Percentiles rank a stretch among this genome's conserved stretches.
Conservation (phyloP, 2,797 vertebrate genomes). For the Cottoperca gobio region DNA sequence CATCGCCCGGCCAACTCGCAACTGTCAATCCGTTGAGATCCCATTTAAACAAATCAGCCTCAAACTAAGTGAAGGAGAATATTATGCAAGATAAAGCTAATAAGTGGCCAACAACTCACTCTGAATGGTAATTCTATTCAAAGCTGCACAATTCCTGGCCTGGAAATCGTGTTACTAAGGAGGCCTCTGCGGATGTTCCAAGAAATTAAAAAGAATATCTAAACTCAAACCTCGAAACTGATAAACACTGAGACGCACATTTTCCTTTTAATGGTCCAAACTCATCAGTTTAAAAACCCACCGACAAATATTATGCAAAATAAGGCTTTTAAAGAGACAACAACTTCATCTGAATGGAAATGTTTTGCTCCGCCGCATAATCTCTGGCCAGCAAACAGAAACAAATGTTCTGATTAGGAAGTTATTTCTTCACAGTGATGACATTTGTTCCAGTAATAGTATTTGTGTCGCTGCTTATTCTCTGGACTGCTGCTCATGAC, state of each 20-base stretch:
- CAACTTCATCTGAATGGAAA: slow-evolving; percentile 68
- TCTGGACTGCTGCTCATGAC: background rate
- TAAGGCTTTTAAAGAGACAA: slow-evolving; percentile 30
- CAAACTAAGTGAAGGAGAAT: slow-evolving; percentile 42
- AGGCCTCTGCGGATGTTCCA: slow-evolving; percentile 46
- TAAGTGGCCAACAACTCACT: slow-evolving; percentile 64
- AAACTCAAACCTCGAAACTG: slow-evolving; percentile 53
- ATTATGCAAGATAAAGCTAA: slow-evolving; percentile 68
- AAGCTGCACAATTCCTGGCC: slow-evolving; percentile 30
- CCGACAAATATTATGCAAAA: slow-evolving; percentile 60
- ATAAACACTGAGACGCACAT: slow-evolving; percentile 41
- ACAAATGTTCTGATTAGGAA: slow-evolving; percentile 33
- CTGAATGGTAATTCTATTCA: slow-evolving; percentile 54
- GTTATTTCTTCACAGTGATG: slow-evolving; percentile 44
- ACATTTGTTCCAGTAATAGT: slow-evolving; percentile 47
- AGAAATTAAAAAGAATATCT: slow-evolving; percentile 63
- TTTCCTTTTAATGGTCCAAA: slow-evolving; percentile 57
- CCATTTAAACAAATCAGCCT: slow-evolving; percentile 53
- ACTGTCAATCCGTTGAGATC: slow-evolving; percentile 24
- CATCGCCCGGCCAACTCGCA: background rate
- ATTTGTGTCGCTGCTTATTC: slow-evolving; percentile 22
- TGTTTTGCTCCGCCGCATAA: slow-evolving; percentile 16
- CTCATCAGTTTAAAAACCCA: slow-evolving; percentile 41
- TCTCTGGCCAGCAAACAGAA: background rate
- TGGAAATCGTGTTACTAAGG: slow-evolving; percentile 45